phyloP scores from a whole-genome alignment of 2,797 vertebrate genomes.

The Diplodus puntazzo region DNA sequence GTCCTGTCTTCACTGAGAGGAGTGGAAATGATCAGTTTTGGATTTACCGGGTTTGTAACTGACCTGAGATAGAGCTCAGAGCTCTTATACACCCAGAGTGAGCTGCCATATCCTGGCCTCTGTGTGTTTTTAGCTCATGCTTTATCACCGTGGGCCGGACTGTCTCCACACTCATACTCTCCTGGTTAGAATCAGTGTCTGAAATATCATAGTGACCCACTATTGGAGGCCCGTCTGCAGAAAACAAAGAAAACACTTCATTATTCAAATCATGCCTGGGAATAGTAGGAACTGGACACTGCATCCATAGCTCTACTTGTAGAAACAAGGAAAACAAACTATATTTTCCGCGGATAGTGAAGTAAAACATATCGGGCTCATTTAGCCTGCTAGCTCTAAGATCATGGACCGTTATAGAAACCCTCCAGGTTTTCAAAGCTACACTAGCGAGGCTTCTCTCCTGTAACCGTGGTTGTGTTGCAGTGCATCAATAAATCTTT shows the following conservation, averaged over 20 bases:
- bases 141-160: slow-evolving; percentile 92
- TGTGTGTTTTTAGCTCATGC: slow-evolving; percentile 92
- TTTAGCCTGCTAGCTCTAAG: neutral
- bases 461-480: slow-evolving; percentile 1
- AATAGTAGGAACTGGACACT: slow-evolving; percentile 40
- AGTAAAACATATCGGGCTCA: neutral
- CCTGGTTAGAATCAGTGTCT: slow-evolving; percentile 97
- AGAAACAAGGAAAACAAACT: slow-evolving; percentile 9
- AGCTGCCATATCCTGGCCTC: slow-evolving; percentile 88
- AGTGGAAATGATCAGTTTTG: slow-evolving; percentile 66
- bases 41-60: slow-evolving; percentile 81
- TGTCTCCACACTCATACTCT: slow-evolving; percentile 93
- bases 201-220: slow-evolving; percentile 98
- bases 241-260: slow-evolving; percentile 86
- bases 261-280: slow-evolving; percentile 77
- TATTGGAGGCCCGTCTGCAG: slow-evolving; percentile 96
- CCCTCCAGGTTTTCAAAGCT: neutral
- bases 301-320: slow-evolving; percentile 15
- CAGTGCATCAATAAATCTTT: slow-evolving; percentile 51
- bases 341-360: neutral
- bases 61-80: slow-evolving; percentile 91
- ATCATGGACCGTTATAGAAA: neutral
- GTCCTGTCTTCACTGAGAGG: slow-evolving; percentile 65
- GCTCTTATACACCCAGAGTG: slow-evolving; percentile 90
- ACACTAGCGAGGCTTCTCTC: neutral